Percentiles rank a stretch among this genome's conserved stretches.
Evolutionary conservation across 2,888 invertebrate genomes (phyloP).

Genomic region (Aradus depressus): DNA sequence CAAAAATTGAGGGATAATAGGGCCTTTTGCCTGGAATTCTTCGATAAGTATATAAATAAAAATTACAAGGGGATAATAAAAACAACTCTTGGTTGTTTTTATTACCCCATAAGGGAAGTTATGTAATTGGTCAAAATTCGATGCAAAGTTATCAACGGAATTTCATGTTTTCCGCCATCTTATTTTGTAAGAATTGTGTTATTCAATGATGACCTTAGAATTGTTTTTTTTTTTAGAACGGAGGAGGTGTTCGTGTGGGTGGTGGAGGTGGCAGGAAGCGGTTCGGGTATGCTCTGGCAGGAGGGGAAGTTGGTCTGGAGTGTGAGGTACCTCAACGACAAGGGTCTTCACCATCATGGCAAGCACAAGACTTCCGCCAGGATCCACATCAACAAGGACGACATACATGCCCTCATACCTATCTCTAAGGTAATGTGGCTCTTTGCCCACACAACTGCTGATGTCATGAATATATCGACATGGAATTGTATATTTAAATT

Average conservation of each 20-base stretch:
- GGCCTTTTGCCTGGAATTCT: no score
- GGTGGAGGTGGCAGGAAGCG: slow-evolving; percentile 56
- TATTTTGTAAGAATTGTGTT: not conserved
- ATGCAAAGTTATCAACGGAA: no score
- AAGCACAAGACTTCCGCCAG: slow-evolving; percentile 48
- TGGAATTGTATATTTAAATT: slow-evolving; percentile 2
- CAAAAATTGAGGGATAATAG: no score
- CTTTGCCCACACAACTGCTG: no score
- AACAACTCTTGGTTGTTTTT: not conserved
- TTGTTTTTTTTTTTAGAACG: slow-evolving; percentile 34
- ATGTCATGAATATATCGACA: no score
- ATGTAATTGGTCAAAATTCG: no score
- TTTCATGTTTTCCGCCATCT: no score
- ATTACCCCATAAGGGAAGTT: no score
- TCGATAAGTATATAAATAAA: no score
- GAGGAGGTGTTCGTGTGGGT: slow-evolving; percentile 87
- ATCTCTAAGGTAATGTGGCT: slow-evolving; percentile 84
- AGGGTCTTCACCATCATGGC: slow-evolving; percentile 28
- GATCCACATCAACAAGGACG: slow-evolving; percentile 83
- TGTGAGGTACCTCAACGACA: slow-evolving; percentile 51
- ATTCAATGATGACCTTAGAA: not conserved
- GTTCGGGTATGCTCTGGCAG: slow-evolving; percentile 46
- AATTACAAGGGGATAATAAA: no score
- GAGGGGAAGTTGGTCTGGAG: slow-evolving; percentile 82
- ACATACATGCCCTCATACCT: slow-evolving; percentile 84